Conservation (phyloP, 2,888 invertebrate genomes). For the Eupithecia inturbata region DNA sequence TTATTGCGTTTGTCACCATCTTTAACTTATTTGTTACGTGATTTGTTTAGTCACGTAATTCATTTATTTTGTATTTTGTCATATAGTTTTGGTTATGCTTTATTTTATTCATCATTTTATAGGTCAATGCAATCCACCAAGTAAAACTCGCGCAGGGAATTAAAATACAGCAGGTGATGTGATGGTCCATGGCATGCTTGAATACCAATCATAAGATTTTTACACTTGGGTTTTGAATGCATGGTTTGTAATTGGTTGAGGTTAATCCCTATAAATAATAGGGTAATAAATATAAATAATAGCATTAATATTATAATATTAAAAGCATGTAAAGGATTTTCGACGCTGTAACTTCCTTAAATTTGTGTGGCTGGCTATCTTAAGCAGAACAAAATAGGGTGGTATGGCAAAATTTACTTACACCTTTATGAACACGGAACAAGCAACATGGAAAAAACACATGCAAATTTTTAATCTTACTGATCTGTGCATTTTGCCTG, state of each 20-base stretch:
- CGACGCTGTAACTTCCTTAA: background rate
- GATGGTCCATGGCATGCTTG: conserved; percentile 47
- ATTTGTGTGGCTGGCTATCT: background rate
- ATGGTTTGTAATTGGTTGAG: conserved; percentile 17
- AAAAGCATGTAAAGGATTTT: background rate
- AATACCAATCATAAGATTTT: background rate
- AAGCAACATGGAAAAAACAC: background rate
- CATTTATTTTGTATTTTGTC: background rate
- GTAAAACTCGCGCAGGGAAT: conserved; percentile 80
- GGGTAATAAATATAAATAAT: background rate
- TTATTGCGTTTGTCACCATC: background rate
- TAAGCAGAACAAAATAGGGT: background rate
- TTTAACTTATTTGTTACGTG: background rate
- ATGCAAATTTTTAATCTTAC: background rate
- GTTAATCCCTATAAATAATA: background rate
- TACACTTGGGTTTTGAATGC: conserved; percentile 13
- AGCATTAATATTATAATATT: background rate
- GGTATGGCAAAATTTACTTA: background rate
- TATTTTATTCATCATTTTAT: conserved; percentile 56
- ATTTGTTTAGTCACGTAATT: background rate
- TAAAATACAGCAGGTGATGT: conserved; percentile 81
- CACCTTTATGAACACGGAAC: background rate
- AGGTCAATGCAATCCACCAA: conserved; percentile 80
- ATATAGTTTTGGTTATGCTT: conserved; percentile 21
- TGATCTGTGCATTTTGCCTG: background rate